Base-by-base conservation (phyloP, 2,888 invertebrate species). In the Dicranocentrus wangi region DNA sequence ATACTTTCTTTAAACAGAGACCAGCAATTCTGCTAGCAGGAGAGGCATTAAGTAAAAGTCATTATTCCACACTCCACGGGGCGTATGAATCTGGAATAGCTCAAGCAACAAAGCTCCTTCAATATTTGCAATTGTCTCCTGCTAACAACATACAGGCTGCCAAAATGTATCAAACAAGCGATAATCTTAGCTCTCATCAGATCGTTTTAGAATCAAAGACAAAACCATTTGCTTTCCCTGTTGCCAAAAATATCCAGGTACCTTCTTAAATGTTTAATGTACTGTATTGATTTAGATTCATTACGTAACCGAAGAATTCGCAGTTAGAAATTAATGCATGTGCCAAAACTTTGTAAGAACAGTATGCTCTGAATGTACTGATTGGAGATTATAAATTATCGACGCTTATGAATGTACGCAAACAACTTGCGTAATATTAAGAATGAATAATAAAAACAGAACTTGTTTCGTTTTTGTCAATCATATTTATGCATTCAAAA, bases 11-110 rank as follows among this genome's bases (percentile, higher is more conserved):
- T 15, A 7, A 53, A 8, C 66, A 88, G 87, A 87, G 87, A 58
- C 92, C 92, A 8, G 88, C 90, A 75, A 87, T 93, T 72, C 87
- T 92, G 83, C 90, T 93, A 71, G 93, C 93, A 69, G 93, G 93
- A 23, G 93, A 93, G 89, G 93, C 92, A 2, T 90, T 91, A 17
- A 91, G 91, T 86, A 88, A 89, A 28, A 88, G 89, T 65, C 91
- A 90, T 87, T 93, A 92, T 87, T 93, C 93, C 0, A 93, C 93
- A 5, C 91, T 92, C 13, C 93, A 93, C 87, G 93, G 93, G 7
- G 93, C 93, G 47, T 92, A 90, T 86, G 91, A 91, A 82, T 91
- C 91, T 2, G 92, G 92, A 8, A 88, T 89, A 78, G 87, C 88
- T 60, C 92, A 92, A 88, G 91, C 92, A 3, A 83, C 88, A 84